Evolutionary conservation across 1,140 invertebrate genomes (phyloP), one percentile per base, ranked within the genome.

Genomic region (Zaprionus kolodkinae): DNA sequence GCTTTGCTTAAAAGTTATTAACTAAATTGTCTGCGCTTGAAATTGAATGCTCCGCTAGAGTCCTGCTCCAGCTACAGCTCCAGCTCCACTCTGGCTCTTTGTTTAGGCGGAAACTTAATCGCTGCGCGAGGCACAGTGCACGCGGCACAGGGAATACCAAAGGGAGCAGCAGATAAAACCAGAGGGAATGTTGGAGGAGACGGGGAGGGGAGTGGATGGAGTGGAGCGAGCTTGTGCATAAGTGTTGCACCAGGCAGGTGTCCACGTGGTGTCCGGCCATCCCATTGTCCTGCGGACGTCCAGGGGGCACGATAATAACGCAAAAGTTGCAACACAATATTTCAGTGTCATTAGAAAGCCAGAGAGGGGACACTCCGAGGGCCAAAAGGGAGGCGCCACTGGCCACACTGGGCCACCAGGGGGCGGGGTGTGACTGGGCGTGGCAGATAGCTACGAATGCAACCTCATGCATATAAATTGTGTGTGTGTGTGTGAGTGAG

Each of bases 1-100:
- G 64, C 71, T 76, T 77, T 84, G 78, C 78, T 86, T 76, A 78
- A 85, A 85, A 85, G 81, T 81, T 85, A 85, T 85, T 85, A 85
- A 85, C 82, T 75, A 86, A 85, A 84, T 84, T 84, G 81, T 84
- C 64, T 81, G 69, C 65, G 71, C 79, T 82, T 71, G 65, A 82
- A 82, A 82, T 75, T 76, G 80, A 83, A 79, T 76, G 80, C 79
- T 36, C 17, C n/a, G 27, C 52, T 57, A 25, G 40, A 13, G 12
- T 12, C 35, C 38, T 13, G 13, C 25, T 35, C 25, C 12, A 54
- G 40, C 40, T 45, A n/a, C 4, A 9, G 17, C 13, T 30, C 2
- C 13, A 7, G 30, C 30, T 35, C 54, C 21, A 6, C 38, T 30
- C 43, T 17, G 50, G 74, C 25, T 52, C 72, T 48, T 69, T 71